Conservation (phyloP, 2,888 invertebrate genomes). For the Nemotelus nigrinus region DNA sequence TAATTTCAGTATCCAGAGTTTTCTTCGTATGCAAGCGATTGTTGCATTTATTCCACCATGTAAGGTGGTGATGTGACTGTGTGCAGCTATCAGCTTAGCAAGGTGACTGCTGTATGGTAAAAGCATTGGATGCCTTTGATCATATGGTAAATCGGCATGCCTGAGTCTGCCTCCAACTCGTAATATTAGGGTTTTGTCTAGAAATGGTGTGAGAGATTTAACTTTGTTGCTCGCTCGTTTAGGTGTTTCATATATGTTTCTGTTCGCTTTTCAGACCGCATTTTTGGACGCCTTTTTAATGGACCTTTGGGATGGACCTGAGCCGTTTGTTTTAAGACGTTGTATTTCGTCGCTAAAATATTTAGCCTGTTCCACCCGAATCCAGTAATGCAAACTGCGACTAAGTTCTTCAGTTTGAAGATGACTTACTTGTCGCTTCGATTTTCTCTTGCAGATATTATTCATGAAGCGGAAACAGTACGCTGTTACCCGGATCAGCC, state of each 20-base stretch:
- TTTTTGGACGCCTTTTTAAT: too few relatives aligned
- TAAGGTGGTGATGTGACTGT: not conserved
- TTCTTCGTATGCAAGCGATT: not conserved
- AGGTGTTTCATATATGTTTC: too few relatives aligned
- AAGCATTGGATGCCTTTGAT: slow-evolving; percentile 14
- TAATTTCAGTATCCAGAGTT: not conserved
- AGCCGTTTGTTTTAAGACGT: not conserved
- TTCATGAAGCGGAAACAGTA: not conserved
- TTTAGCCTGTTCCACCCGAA: too few relatives aligned
- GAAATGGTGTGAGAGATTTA: not conserved
- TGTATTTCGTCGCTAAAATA: not conserved
- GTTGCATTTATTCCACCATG: not conserved
- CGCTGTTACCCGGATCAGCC: not conserved
- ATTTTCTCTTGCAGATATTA: not conserved
- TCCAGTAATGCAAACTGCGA: not conserved
- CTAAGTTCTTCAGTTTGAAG: not conserved
- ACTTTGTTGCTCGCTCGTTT: not conserved
- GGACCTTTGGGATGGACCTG: not conserved
- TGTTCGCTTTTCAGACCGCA: too few relatives aligned
- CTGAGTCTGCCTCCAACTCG: slow-evolving; percentile 6
- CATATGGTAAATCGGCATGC: not conserved
- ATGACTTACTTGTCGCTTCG: not conserved
- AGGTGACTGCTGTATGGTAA: not conserved
- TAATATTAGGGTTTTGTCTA: not conserved
- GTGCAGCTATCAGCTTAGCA: not conserved